phyloP scores from a whole-genome alignment of 2,113 vertebrate species.

The Saimiri boliviensis region DNA sequence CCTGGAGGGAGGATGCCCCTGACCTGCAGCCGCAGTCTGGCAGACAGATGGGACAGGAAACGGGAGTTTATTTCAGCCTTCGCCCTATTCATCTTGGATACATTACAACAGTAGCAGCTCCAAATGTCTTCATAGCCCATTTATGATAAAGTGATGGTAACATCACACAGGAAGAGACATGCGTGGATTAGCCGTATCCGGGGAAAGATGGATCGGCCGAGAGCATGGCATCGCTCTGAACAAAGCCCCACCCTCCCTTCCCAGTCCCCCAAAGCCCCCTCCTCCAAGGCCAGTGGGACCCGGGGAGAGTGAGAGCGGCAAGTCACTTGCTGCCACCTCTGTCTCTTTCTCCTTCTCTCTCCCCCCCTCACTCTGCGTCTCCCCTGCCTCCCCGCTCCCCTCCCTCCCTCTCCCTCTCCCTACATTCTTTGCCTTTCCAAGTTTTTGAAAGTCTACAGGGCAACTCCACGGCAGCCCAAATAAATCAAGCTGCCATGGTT shows the following conservation, averaged over 20 bases:
- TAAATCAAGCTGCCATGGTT: constrained; percentile 63
- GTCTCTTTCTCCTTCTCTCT: neutral
- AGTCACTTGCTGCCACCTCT: neutral
- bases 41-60: constrained; percentile 86
- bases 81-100: constrained; percentile 80
- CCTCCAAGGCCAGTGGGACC: neutral
- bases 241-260: neutral
- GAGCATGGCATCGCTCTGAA: neutral
- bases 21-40: constrained; percentile 84
- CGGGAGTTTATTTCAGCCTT: constrained; percentile 74
- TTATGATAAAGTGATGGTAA: constrained; percentile 65
- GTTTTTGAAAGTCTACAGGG: constrained; percentile 53
- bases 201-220: constrained; percentile 41
- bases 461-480: constrained; percentile 13
- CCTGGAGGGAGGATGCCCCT: constrained; percentile 81
- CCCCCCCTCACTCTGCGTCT: accelerated
- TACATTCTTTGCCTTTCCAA: constrained; percentile 55
- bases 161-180: constrained; percentile 54
- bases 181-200: constrained; percentile 58
- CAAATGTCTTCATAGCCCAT: constrained; percentile 69
- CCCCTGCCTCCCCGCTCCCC: too few species aligned
- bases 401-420: neutral
- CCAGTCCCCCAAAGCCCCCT: neutral
- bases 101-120: constrained; percentile 84
- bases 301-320: neutral